Percentiles rank a stretch among this genome's conserved stretches.
Conservation (phyloP, 2,888 invertebrate species). For the Hymenopus coronatus region DNA sequence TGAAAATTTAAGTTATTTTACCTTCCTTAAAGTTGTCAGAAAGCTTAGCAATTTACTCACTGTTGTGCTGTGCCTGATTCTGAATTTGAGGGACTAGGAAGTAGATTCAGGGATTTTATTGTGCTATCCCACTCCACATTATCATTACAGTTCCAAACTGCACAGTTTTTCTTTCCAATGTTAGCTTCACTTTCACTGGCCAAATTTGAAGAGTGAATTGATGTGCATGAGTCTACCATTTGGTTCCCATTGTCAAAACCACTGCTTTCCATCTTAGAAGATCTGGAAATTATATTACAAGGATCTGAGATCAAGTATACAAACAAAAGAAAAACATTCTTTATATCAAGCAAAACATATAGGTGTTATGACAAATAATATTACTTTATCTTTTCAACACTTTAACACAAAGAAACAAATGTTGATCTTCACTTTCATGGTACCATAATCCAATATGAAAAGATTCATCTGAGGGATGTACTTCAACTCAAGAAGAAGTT, state of each 20-base stretch:
- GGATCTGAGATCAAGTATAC: too few species aligned
- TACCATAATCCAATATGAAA: too few species aligned
- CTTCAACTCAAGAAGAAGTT: too few species aligned
- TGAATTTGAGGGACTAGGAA: background rate
- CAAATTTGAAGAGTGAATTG: constrained; percentile 21
- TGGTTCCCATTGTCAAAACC: constrained; percentile 21
- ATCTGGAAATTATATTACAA: constrained; percentile 1
- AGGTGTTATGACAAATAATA: too few species aligned
- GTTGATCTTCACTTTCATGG: too few species aligned
- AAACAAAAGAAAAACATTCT: background rate
- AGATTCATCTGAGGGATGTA: too few species aligned
- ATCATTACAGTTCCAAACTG: constrained; percentile 35
- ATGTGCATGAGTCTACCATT: constrained; percentile 27
- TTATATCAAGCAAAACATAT: background rate
- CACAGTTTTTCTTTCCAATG: background rate
- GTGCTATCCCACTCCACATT: constrained; percentile 35
- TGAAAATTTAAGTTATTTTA: too few species aligned
- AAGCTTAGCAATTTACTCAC: background rate
- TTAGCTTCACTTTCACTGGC: constrained; percentile 2
- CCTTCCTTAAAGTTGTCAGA: too few species aligned
- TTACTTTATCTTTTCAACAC: too few species aligned
- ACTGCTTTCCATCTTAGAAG: constrained; percentile 26
- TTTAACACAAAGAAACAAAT: too few species aligned
- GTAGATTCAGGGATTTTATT: background rate
- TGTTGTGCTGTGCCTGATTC: background rate